Base-by-base conservation (phyloP, 1,140 invertebrate genomes). In the Drosophila tani region DNA sequence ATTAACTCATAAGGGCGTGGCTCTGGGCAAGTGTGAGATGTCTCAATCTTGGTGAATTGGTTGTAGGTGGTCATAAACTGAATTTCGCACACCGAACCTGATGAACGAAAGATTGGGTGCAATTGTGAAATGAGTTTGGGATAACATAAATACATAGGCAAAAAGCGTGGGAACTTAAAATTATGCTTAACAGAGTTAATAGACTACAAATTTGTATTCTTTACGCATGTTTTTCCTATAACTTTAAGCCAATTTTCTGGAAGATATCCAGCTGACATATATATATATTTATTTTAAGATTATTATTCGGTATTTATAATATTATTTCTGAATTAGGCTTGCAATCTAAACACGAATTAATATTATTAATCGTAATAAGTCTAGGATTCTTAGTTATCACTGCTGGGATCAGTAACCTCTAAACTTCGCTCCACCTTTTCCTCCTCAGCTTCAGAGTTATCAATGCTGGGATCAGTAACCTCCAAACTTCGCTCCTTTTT, bases 1-100 rank as follows among this genome's bases (percentile, higher is more conserved):
- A 73, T 73, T 51, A 73, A 73, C 8, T 40, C 19, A 11, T 43
- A 21, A 50, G 38, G 69, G 69, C 67, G 38, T 73, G 67, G 17
- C 46, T 43, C 19, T 51, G 43, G 24, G 15, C 53, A 60, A 60
- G 67, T 58, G 69, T 59, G 67, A 73, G 27, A 51, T 73, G 69
- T 59, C 45, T 73, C 21, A 21, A 60, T 73, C 27, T n/a, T 9
- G 9, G 17, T 17, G 40, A 62, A 55, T 69, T 51, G 55, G 8
- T 46, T 55, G 53, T 21, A n/a, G 69, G 38, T 59, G 65, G 21
- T 14, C 46, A 70, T 73, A 70, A 58, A 73, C 38, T 58, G 24
- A 14, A 43, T 70, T 70, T 35, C 21, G 24, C 45, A n/a, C 43
- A 29, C 14, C 5, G 41, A 70, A 43, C 17, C 21, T 24, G 32